Percentiles rank a stretch among this genome's conserved stretches.
phyloP scores from a whole-genome alignment of 92 coral and sea anemone genomes.

The Zoanthus sansibaricus region DNA sequence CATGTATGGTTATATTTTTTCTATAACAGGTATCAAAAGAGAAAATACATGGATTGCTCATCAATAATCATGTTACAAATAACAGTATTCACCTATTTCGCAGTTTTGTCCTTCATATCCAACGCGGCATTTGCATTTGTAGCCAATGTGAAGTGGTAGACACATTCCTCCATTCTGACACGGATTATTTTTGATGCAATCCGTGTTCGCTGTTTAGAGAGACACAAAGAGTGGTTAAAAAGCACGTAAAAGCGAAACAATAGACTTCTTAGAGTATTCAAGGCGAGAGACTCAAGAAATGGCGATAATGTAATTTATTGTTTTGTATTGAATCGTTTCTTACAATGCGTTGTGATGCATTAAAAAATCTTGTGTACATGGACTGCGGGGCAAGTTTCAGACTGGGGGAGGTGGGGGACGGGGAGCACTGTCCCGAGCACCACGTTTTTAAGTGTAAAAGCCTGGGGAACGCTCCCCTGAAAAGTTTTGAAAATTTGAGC shows the following conservation, averaged over 20 bases:
- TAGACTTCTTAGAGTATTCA: too few species aligned
- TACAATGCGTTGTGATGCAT: neutral
- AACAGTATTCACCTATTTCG: constrained; percentile 72
- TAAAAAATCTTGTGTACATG: neutral
- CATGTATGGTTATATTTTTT: too few species aligned
- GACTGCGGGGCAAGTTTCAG: too few species aligned
- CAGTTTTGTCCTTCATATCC: constrained; percentile 92
- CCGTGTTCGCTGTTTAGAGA: constrained; percentile 62
- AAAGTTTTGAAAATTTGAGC: too few species aligned
- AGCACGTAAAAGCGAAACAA: too few species aligned
- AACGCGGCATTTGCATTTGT: constrained; percentile 78
- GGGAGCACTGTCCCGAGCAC: too few species aligned
- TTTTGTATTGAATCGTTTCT: neutral
- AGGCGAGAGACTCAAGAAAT: neutral
- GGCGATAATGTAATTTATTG: neutral
- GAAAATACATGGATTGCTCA: too few species aligned
- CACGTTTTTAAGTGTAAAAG: too few species aligned
- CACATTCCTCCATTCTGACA: constrained; percentile 90
- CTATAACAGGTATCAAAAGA: too few species aligned
- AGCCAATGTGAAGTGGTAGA: constrained; percentile 78
- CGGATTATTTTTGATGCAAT: constrained; percentile 67
- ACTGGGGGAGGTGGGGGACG: too few species aligned
- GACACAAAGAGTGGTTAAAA: neutral
- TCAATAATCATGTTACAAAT: too few species aligned
- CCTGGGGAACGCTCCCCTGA: too few species aligned